phyloP scores from a whole-genome alignment of 2,888 invertebrate genomes.

The Heteromurus nitidus region DNA sequence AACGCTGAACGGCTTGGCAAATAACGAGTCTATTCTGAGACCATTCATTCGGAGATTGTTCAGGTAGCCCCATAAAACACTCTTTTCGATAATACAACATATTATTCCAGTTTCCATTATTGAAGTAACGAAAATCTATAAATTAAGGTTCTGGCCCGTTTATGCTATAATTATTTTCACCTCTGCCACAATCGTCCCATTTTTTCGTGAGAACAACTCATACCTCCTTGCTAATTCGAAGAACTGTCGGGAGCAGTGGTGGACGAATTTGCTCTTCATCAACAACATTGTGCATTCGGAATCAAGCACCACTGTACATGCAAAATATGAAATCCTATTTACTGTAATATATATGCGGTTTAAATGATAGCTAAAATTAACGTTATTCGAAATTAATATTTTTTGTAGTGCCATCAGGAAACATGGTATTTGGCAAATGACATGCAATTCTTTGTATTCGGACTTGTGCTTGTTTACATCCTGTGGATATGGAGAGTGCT shows the following conservation, averaged over 20 bases:
- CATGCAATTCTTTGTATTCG: conserved; percentile 65
- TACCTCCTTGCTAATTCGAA: not conserved
- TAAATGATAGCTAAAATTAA: too few relatives aligned
- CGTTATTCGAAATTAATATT: conserved; percentile 5
- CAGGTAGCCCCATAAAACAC: conserved; percentile 76
- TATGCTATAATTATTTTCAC: conserved; percentile 69
- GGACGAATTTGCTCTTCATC: conserved; percentile 72
- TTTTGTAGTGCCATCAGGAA: conserved; percentile 62
- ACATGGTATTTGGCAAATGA: conserved; percentile 69
- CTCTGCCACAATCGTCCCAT: conserved; percentile 65
- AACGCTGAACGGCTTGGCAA: conserved; percentile 76
- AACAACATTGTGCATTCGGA: conserved; percentile 60
- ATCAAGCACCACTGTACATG: not conserved
- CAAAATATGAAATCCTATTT: too few relatives aligned
- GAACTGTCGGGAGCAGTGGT: conserved; percentile 67
- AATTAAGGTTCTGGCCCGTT: conserved; percentile 67
- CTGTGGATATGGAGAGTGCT: conserved; percentile 49
- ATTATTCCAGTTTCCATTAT: too few relatives aligned
- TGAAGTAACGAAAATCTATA: too few relatives aligned
- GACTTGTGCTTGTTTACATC: conserved; percentile 58
- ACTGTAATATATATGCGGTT: too few relatives aligned
- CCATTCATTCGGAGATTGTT: conserved; percentile 80
- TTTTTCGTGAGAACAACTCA: conserved; percentile 63
- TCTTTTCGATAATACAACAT: too few relatives aligned
- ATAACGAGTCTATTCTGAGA: conserved; percentile 77